phyloP scores from a whole-genome alignment of 2,888 invertebrate species.

The Himalopsyche japonica region DNA sequence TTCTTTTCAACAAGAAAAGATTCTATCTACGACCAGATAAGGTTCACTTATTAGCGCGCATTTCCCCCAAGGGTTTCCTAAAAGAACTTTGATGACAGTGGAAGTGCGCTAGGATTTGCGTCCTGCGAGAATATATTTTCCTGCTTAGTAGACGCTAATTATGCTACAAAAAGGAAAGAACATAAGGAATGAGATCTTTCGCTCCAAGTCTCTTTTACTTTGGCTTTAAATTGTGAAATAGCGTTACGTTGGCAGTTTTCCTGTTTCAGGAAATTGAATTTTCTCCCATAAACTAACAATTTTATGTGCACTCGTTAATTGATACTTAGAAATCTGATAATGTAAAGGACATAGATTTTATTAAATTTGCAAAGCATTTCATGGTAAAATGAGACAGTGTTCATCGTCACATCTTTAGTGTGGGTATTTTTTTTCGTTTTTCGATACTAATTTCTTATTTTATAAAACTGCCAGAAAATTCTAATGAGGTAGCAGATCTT shows the following conservation, averaged over 20 bases:
- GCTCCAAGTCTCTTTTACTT: not conserved
- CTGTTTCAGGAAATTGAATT: not conserved
- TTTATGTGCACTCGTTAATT: not conserved
- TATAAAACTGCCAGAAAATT: too few relatives aligned
- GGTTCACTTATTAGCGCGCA: not conserved
- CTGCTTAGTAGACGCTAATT: slow-evolving; percentile 1
- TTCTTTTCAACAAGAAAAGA: not conserved
- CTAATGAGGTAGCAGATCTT: too few relatives aligned
- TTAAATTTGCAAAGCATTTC: not conserved
- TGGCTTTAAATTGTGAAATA: not conserved
- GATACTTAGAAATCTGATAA: not conserved
- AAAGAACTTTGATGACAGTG: not conserved
- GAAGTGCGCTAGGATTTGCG: not conserved
- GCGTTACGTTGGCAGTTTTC: not conserved
- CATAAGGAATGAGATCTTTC: not conserved
- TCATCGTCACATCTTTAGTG: too few relatives aligned
- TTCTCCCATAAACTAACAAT: not conserved
- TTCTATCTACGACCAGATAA: not conserved
- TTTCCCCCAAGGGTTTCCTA: not conserved
- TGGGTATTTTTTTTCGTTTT: too few relatives aligned
- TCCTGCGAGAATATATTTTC: not conserved
- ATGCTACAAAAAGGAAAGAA: not conserved
- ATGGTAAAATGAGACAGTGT: not conserved
- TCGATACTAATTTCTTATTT: too few relatives aligned
- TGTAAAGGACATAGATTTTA: not conserved